Evolutionary conservation across 2,888 invertebrate species (phyloP).

Genomic region (Schizaphis graminum): DNA sequence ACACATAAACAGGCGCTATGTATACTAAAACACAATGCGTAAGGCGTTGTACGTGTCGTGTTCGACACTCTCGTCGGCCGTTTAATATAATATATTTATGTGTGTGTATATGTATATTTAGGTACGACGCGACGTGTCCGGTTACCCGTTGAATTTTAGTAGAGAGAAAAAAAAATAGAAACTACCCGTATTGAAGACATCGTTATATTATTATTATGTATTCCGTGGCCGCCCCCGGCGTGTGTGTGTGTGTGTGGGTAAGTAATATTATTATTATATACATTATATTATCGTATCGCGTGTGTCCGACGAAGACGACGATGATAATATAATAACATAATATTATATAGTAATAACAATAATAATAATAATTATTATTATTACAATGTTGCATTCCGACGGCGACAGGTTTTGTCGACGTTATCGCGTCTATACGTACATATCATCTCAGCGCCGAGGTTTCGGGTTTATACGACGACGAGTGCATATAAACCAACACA

Average conservation of each 20-base stretch:
- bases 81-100: background rate
- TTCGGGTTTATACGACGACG: background rate
- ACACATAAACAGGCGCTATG: background rate
- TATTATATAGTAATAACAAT: slow-evolving; percentile 11
- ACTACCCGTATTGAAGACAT: background rate
- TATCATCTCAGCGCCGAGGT: background rate
- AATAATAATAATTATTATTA: no score
- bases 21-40: background rate
- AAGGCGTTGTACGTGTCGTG: background rate
- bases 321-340: background rate
- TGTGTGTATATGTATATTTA: background rate
- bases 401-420: slow-evolving; percentile 30
- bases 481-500: background rate
- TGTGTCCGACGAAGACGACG: background rate
- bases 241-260: background rate
- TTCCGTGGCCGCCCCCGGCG: background rate
- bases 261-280: background rate
- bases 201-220: background rate
- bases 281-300: background rate
- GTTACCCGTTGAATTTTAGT: background rate
- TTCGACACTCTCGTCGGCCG: background rate
- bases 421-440: slow-evolving; percentile 10
- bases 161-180: background rate
- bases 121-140: background rate
- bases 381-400: slow-evolving; percentile 46